Evolutionary conservation across 2,888 invertebrate genomes (phyloP), one percentile per base, ranked within the genome.

Genomic region (Phyllotreta cruciferae): DNA sequence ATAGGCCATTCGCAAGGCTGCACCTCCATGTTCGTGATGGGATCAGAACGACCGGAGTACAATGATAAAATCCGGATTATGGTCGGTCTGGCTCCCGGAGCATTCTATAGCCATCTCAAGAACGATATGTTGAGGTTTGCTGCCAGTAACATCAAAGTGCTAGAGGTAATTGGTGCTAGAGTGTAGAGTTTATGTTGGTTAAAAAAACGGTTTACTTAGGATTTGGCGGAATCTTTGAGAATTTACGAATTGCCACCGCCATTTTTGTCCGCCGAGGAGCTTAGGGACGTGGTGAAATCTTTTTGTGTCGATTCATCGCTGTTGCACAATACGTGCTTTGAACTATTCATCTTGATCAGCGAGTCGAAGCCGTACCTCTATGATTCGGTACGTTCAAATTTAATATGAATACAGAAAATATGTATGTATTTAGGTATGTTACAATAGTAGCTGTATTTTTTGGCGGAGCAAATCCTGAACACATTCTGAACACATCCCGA

Each of bases 1-100:
- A 80, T 92, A 0, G 94, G 94, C 0, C 92, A 93, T 77, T 94
- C 93, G 0, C 87, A 88, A 78, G 94, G 93, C 1, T 87, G 88
- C 0, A 88, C 89, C 0, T 74, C 82, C 1, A 89, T 89, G 74
- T 90, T 86, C 73, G 87, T 89, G 0, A 84, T 90, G 87, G 82
- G 83, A n/a, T 85, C 88, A 0, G 82, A 86, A 56, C 79, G 82
- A 11, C 88, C 90, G 0, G 85, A 86, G 47, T 90, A 89, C 70
- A 89, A 89, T 74, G 74, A 81, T 0, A 90, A 89, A 77, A 84
- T 91, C 3, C 82, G 83, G 53, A 82, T 86, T 0, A 87, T 87
- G 85, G 85, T 87, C 66, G 86, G 87, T 0, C 73, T 90, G 57
- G 90, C 88, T 0, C 90, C 91, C 0, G 86, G 90, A 0, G 87